Evolutionary conservation across 2,888 invertebrate genomes (phyloP).

Genomic region (Epirrita christyi): DNA sequence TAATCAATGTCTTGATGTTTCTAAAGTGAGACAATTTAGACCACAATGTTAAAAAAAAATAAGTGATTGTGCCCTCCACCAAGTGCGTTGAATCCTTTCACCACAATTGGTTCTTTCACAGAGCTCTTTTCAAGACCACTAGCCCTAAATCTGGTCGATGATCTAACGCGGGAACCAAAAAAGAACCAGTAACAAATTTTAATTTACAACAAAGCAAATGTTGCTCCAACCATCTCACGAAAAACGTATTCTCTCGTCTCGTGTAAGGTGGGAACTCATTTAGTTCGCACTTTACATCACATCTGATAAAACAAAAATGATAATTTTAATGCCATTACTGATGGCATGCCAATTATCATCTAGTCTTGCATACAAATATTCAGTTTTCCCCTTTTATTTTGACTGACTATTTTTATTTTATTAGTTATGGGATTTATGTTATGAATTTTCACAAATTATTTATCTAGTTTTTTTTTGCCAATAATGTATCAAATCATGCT

Average conservation of each 20-base stretch:
- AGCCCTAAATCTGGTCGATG: no score
- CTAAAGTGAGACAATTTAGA: no score
- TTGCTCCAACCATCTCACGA: conserved; percentile 68
- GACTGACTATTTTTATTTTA: conserved; percentile 52
- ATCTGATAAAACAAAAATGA: conserved; percentile 43
- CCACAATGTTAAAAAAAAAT: no score
- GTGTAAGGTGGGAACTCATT: conserved; percentile 74
- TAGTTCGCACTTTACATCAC: conserved; percentile 73
- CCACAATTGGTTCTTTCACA: no score
- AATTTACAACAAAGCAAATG: conserved; percentile 35
- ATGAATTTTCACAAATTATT: no score
- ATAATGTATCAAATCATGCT: no score
- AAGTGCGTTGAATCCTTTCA: no score
- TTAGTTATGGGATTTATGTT: conserved; percentile 8
- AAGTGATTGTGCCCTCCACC: no score
- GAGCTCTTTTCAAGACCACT: no score
- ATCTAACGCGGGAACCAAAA: no score
- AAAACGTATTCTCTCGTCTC: conserved; percentile 39
- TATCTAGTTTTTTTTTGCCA: no score
- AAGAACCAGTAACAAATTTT: not conserved
- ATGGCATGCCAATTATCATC: conserved; percentile 74
- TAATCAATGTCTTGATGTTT: no score
- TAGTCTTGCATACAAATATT: conserved; percentile 76
- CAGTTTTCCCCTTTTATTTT: conserved; percentile 73
- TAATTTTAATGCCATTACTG: conserved; percentile 55